Conservation (phyloP, 1,140 invertebrate genomes). For the Psilanteris sp. region DNA sequence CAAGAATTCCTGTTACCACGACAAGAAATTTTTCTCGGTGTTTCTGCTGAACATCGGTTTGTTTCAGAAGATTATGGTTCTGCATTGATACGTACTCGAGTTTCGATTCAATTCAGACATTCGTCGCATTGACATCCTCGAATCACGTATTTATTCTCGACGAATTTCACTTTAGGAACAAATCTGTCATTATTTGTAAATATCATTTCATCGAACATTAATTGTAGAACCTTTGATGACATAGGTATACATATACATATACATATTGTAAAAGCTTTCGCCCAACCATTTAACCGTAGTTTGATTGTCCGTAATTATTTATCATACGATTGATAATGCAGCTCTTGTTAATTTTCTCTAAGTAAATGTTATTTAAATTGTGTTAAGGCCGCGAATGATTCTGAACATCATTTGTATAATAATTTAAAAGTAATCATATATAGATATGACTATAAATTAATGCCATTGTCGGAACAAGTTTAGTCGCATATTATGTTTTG, state of each 20-base stretch:
- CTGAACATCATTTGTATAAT: constrained; percentile 27
- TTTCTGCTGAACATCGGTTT: too few species aligned
- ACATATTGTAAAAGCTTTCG: neutral
- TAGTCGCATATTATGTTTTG: constrained; percentile 29
- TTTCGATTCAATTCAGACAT: too few species aligned
- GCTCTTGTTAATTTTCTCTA: constrained; percentile 1
- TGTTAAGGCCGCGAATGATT: constrained; percentile 5
- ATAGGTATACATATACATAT: too few species aligned
- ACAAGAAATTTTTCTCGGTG: too few species aligned
- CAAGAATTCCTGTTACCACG: too few species aligned
- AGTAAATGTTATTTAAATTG: constrained; percentile 27
- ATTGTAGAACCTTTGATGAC: too few species aligned
- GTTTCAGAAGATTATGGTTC: too few species aligned
- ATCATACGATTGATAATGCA: constrained; percentile 2
- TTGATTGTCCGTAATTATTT: constrained; percentile 8
- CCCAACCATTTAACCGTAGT: neutral
- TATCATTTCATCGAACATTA: neutral
- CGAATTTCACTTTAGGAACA: too few species aligned
- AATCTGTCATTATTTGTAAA: constrained; percentile 13
- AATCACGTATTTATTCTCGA: too few species aligned
- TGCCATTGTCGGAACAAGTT: constrained; percentile 37
- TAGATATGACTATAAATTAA: constrained; percentile 38
- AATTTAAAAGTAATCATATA: constrained; percentile 26
- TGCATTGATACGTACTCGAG: too few species aligned
- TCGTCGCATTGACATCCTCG: too few species aligned